Conservation (phyloP, 92 coral and sea anemone genomes). For the Zoanthus sansibaricus region DNA sequence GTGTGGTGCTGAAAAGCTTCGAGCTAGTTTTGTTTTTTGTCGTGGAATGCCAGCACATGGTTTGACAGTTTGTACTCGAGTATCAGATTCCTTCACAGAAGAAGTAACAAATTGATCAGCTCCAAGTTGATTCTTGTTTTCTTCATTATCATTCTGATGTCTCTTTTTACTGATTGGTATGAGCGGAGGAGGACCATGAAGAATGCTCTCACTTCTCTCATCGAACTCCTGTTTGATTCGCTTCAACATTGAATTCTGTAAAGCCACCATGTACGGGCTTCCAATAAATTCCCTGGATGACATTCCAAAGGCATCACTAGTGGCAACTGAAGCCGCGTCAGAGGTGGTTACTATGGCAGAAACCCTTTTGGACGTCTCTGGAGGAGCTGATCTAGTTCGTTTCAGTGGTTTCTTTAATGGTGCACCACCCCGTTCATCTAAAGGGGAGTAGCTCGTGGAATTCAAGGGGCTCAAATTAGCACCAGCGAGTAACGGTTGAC, state of each 20-base stretch:
- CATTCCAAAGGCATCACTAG: slow-evolving; percentile 6
- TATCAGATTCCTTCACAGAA: neutral
- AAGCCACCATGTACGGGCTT: slow-evolving; percentile 35
- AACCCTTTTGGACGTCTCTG: slow-evolving; percentile 35
- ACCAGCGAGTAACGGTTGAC: slow-evolving; percentile 20
- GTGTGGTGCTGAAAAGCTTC: slow-evolving; percentile 45
- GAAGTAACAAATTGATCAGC: slow-evolving; percentile 9
- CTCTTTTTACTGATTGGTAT: slow-evolving; percentile 21
- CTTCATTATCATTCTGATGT: slow-evolving; percentile 7
- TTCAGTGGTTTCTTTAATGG: slow-evolving; percentile 30
- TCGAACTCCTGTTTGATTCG: slow-evolving; percentile 44
- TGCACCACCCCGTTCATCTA: slow-evolving; percentile 22
- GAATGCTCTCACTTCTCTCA: slow-evolving; percentile 41
- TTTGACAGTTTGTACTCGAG: neutral
- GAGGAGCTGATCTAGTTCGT: slow-evolving; percentile 49
- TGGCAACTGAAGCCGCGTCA: neutral
- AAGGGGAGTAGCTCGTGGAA: slow-evolving; percentile 3
- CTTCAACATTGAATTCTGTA: slow-evolving; percentile 46
- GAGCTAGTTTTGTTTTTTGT: slow-evolving; percentile 42
- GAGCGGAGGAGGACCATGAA: slow-evolving; percentile 41
- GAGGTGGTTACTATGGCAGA: slow-evolving; percentile 33
- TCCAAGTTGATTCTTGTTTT: neutral
- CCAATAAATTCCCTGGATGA: slow-evolving; percentile 33
- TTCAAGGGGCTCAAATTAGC: neutral
- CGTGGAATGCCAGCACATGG: slow-evolving; percentile 14